These are phyloP conservation scores for Rousettus madagascariensis DNA, from an alignment of 2,797 vertebrate species.

Conservation along the genomic window DNA sequence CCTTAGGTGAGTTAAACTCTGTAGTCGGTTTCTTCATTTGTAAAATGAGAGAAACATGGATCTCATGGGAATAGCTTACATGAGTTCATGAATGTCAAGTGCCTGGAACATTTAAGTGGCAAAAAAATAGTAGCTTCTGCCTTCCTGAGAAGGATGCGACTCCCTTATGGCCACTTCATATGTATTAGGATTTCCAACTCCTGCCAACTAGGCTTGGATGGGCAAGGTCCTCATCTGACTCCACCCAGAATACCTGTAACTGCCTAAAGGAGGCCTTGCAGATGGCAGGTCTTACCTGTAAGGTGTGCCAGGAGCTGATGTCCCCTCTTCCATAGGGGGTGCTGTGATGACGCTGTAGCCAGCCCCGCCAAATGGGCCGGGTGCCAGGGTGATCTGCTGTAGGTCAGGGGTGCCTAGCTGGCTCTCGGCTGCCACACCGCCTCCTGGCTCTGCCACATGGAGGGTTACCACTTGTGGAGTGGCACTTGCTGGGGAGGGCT, in stretches of 20 bases:
- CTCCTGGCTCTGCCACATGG: constrained; percentile 90
- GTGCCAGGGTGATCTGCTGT: constrained; percentile 91
- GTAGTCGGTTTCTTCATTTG: not conserved
- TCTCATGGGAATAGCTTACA: not conserved
- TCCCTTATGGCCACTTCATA: not conserved
- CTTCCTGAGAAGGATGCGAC: not conserved
- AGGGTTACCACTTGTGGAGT: constrained; percentile 88
- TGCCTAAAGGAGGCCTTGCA: not conserved
- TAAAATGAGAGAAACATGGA: not conserved
- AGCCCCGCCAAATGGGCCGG: constrained; percentile 77
- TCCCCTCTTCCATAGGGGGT: constrained; percentile 86
- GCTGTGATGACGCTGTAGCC: constrained; percentile 93
- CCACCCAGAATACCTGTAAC: not conserved
- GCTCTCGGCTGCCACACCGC: constrained; percentile 87
- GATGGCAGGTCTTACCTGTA: constrained; percentile 86
- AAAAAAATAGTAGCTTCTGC: not conserved
- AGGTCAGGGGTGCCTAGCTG: constrained; percentile 84
- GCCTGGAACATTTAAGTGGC: not conserved
- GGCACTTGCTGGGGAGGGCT: constrained; percentile 72
- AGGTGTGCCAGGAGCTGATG: constrained; percentile 83
- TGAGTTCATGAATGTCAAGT: not conserved
- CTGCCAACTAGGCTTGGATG: not conserved
- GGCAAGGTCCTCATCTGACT: not conserved
- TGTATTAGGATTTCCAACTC: not conserved
- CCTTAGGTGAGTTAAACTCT: not conserved